Evolutionary conservation across 2,113 vertebrate genomes (phyloP), one percentile per base, ranked within the genome.

Genomic region (Coreoperca whiteheadi): DNA sequence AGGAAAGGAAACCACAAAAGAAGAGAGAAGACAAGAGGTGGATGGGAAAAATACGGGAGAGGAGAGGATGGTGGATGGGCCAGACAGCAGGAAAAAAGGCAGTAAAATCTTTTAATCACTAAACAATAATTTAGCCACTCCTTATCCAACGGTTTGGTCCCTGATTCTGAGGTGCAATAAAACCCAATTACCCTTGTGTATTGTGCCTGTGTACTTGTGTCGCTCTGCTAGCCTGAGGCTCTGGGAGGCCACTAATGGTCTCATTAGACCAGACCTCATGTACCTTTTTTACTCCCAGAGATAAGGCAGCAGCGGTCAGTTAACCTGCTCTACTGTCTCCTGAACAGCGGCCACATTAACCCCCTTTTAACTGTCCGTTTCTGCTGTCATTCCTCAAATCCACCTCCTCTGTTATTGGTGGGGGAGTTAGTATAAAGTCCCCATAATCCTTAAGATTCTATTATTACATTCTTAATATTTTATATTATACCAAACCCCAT

Each of bases 181-280:
- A 89, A 81, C 30, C 25, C 87, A 84, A 82, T 84, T 70, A 87
- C 78, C 66, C 74, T 60, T 8, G 46, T 69, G 51, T 69, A 51
- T n/a, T 81, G 85, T 72, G 74, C 21, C 54, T 79, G 67, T 81
- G 79, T 84, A 63, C 75, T 51, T 39, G 75, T 74, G 82, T 82
- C 50, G 75, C 77, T 86, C 56, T 39, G 67, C 59, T 59, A 43
- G 81, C 88, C 83, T 10, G 77, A 60, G 85, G 89, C 84, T 1
- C 28, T 8, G 28, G 70, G 37, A 77, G 77, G 59, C 75, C 79
- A 12, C 76, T 86, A 88, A 89, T 90, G 77, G 82, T 89, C 79
- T 90, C 77, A 84, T 92, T 92, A 92, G 85, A 79, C 56, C 67
- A 57, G 81, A 67, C 79, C 85, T 54, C 48, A 30, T 78, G 74